phyloP scores from a whole-genome alignment of 2,113 vertebrate genomes.

The Thomomys bottae region DNA sequence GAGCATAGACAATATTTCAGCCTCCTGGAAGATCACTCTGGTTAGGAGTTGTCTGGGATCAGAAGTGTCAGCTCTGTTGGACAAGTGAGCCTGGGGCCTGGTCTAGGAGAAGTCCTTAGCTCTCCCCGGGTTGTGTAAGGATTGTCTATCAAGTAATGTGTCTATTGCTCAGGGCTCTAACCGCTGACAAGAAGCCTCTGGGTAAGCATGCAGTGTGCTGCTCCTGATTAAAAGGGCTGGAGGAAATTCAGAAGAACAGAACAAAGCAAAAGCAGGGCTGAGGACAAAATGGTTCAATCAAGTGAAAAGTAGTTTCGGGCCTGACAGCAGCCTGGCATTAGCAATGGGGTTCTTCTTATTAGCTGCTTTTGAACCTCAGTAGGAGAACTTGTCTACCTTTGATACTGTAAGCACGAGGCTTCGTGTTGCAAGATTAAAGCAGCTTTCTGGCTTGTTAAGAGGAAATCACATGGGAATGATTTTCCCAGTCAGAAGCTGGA shows the following conservation, averaged over 20 bases:
- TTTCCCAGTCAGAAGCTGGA: constrained; percentile 59
- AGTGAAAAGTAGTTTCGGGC: constrained; percentile 59
- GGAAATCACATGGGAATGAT: constrained; percentile 49
- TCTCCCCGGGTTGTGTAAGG: fast-evolving
- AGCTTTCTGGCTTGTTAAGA: constrained; percentile 72
- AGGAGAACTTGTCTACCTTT: constrained; percentile 66
- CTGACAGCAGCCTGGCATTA: constrained; percentile 67
- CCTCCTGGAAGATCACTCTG: background rate
- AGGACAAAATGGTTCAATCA: constrained; percentile 73
- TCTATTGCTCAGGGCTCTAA: background rate
- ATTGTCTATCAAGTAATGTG: background rate
- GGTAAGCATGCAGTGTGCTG: background rate
- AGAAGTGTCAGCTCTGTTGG: background rate
- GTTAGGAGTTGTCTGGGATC: background rate
- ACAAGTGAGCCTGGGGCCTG: background rate
- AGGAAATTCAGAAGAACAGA: constrained; percentile 39
- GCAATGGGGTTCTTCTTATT: constrained; percentile 60
- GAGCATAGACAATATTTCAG: too few species aligned
- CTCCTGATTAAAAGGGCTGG: background rate
- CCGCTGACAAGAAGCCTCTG: constrained; percentile 35
- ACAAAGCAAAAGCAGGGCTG: constrained; percentile 54
- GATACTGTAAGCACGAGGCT: constrained; percentile 66
- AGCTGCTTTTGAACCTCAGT: constrained; percentile 71
- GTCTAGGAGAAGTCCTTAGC: background rate
- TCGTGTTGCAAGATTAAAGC: constrained; percentile 76